Percentiles rank a stretch among this genome's conserved stretches.
phyloP scores from a whole-genome alignment of 1,140 invertebrate species.

The Drosophila oshimai region DNA sequence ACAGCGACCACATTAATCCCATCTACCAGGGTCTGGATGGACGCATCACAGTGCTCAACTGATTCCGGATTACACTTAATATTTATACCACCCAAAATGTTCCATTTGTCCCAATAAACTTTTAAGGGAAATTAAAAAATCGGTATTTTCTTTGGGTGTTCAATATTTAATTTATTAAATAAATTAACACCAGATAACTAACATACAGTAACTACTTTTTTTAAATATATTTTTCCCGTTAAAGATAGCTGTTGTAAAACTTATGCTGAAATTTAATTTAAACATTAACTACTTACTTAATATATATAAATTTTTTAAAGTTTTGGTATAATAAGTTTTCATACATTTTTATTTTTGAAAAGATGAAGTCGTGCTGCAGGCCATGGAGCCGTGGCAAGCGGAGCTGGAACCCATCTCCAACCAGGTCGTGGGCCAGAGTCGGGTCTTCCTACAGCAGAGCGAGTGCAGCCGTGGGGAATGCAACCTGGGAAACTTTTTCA shows the following conservation, averaged over 20 bases:
- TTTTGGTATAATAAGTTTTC: not conserved
- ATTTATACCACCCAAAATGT: not conserved
- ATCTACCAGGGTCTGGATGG: conserved; percentile 78
- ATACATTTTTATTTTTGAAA: not conserved
- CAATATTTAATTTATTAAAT: too few relatives aligned
- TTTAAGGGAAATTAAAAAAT: not conserved
- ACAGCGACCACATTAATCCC: conserved; percentile 46
- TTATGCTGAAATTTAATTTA: too few relatives aligned
- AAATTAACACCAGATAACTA: too few relatives aligned
- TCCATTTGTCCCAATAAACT: not conserved
- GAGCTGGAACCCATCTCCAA: conserved; percentile 85
- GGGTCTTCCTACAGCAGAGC: conserved; percentile 84
- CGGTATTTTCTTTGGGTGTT: not conserved
- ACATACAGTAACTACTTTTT: too few relatives aligned
- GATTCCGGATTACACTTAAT: not conserved
- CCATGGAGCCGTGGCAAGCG: conserved; percentile 85
- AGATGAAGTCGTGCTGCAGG: conserved; percentile 54
- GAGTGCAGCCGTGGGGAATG: conserved; percentile 87
- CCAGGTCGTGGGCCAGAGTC: conserved; percentile 84
- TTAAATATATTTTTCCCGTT: too few relatives aligned
- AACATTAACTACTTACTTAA: too few relatives aligned
- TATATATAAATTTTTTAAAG: not conserved
- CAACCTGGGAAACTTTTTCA: conserved; percentile 89
- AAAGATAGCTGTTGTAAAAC: too few relatives aligned
- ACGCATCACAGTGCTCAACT: conserved; percentile 75